A percentile compares a stretch with the other conserved stretches of the same genome.
Evolutionary conservation across 1,140 invertebrate species (phyloP).

Genomic region (Asbolus verrucosus): DNA sequence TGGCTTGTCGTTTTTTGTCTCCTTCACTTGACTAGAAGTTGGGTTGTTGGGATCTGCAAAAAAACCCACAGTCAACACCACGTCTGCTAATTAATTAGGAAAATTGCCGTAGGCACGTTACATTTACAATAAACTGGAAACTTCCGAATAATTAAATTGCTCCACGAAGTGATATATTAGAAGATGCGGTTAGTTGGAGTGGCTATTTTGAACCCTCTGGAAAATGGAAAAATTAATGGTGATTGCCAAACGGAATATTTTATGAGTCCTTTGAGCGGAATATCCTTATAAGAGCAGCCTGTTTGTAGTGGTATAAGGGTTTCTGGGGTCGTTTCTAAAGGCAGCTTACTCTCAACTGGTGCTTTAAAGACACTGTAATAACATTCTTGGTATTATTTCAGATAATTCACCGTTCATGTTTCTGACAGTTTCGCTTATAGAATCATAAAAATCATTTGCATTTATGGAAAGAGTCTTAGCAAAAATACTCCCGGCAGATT

Average conservation of each 20-base stretch:
- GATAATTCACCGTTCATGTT: slow-evolving; percentile 33
- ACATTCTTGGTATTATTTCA: slow-evolving; percentile 44
- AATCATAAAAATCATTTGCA: slow-evolving; percentile 38
- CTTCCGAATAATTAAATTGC: slow-evolving; percentile 26
- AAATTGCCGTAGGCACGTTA: neutral
- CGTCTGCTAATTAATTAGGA: neutral
- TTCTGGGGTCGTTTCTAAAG: slow-evolving; percentile 43
- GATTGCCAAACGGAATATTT: slow-evolving; percentile 49
- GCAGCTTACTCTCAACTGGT: slow-evolving; percentile 37
- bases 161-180: slow-evolving; percentile 26
- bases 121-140: neutral
- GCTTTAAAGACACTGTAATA: slow-evolving; percentile 42
- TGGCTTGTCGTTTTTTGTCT: slow-evolving; percentile 48
- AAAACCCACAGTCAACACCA: too few species aligned
- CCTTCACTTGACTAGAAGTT: slow-evolving; percentile 43
- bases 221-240: slow-evolving; percentile 47
- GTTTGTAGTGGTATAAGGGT: slow-evolving; percentile 46
- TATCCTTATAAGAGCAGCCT: slow-evolving; percentile 46
- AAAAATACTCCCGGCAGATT: slow-evolving; percentile 31
- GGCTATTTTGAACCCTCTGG: slow-evolving; percentile 39
- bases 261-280: slow-evolving; percentile 47
- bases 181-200: slow-evolving; percentile 31
- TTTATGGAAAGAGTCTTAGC: slow-evolving; percentile 14
- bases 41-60: slow-evolving; percentile 48
- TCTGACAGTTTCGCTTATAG: slow-evolving; percentile 27